Percentiles rank a stretch among this genome's conserved stretches.
Evolutionary conservation across 2,797 vertebrate genomes (phyloP).

Genomic region (Gymnoscopelus braueri): DNA sequence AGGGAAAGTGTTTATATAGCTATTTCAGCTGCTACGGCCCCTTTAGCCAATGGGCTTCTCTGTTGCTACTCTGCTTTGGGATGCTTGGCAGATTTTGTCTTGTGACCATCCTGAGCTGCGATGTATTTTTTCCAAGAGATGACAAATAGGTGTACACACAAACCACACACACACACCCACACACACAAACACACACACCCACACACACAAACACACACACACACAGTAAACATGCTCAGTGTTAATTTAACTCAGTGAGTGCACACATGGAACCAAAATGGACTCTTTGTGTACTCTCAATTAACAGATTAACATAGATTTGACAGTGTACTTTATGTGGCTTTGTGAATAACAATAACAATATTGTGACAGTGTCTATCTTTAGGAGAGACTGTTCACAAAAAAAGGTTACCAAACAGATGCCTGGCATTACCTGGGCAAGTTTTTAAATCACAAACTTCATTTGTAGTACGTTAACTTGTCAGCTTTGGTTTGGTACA

Average conservation of each 20-base stretch:
- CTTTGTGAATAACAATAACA: slow-evolving; percentile 69
- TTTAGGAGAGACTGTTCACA: slow-evolving; percentile 46
- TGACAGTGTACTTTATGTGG: slow-evolving; percentile 39
- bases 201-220: too few species aligned
- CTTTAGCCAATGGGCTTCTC: slow-evolving; percentile 71
- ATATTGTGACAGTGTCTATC: slow-evolving; percentile 66
- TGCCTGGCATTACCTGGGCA: slow-evolving; percentile 23
- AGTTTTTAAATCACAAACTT: background rate
- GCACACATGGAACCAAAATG: too few species aligned
- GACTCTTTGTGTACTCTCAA: too few species aligned
- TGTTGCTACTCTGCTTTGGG: slow-evolving; percentile 84
- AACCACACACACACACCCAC: too few species aligned
- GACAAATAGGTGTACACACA: slow-evolving; percentile 53
- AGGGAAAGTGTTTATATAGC: slow-evolving; percentile 83
- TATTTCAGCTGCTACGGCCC: slow-evolving; percentile 70
- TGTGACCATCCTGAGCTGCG: slow-evolving; percentile 67
- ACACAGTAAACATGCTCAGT: too few species aligned
- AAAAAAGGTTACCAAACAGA: slow-evolving; percentile 30
- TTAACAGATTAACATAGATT: too few species aligned
- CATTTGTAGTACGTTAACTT: slow-evolving; percentile 18
- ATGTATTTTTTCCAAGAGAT: slow-evolving; percentile 68
- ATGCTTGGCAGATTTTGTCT: slow-evolving; percentile 77
- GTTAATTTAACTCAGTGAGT: too few species aligned
- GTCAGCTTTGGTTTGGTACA: background rate
- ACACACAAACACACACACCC: too few species aligned